Percentiles rank a stretch among this genome's conserved stretches.
Conservation (phyloP, 1,140 invertebrate genomes). For the Dryas iulia region DNA sequence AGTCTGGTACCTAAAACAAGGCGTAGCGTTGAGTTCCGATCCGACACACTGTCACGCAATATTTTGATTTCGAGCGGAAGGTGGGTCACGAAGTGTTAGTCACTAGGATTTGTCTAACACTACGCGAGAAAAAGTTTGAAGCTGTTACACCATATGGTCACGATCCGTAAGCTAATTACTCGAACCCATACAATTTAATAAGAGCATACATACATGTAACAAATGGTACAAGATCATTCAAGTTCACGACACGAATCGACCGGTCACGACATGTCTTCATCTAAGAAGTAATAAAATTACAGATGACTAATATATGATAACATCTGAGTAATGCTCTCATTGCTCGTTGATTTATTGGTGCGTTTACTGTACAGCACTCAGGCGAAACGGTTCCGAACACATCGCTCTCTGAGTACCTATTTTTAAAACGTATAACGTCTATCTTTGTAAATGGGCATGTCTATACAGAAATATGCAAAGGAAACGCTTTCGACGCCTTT, state of each 20-base stretch:
- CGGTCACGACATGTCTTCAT: slow-evolving; percentile 68
- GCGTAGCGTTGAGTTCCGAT: no score
- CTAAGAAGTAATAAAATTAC: slow-evolving; percentile 54
- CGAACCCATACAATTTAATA: slow-evolving; percentile 51
- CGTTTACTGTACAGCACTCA: slow-evolving; percentile 24
- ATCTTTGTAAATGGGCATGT: not conserved
- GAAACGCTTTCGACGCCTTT: no score
- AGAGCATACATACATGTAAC: slow-evolving; percentile 42
- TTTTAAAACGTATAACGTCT: not conserved
- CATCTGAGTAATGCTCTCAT: slow-evolving; percentile 49
- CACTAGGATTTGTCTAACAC: no score
- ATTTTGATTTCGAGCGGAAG: no score
- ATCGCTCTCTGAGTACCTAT: not conserved
- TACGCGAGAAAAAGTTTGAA: no score
- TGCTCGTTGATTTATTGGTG: slow-evolving; percentile 57
- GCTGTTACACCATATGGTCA: slow-evolving; percentile 42
- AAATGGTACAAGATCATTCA: slow-evolving; percentile 60
- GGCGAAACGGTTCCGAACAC: slow-evolving; percentile 1
- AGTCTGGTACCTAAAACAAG: no score
- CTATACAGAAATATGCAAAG: not conserved
- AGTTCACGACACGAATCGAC: slow-evolving; percentile 68
- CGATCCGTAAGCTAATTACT: slow-evolving; percentile 55
- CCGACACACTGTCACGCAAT: no score
- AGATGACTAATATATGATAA: slow-evolving; percentile 54
- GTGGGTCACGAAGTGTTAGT: no score